Evolutionary conservation across 2,113 vertebrate genomes (phyloP).

Genomic region (Xiphorhynchus elegans): DNA sequence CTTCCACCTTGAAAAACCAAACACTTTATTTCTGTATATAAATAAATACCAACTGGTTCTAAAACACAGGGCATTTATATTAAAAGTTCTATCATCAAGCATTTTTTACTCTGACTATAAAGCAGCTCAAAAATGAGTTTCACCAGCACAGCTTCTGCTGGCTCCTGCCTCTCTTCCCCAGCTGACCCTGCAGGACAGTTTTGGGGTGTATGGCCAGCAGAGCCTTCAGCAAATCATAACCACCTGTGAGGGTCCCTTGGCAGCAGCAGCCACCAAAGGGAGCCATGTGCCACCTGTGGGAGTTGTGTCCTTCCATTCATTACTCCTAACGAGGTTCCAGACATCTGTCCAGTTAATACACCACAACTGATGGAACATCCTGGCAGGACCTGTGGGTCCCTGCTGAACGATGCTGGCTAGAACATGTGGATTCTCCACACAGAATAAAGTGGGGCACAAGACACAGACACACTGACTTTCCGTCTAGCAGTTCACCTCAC

Average conservation of each 20-base stretch:
- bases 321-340: neutral
- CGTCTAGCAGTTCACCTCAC: neutral
- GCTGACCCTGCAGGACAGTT: accelerated
- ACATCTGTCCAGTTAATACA: too few relatives aligned
- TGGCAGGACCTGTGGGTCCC: neutral
- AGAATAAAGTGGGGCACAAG: neutral
- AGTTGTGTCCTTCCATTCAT: neutral
- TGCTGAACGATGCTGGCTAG: neutral
- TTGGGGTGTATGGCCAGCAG: too few relatives aligned
- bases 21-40: neutral
- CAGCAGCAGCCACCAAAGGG: too few relatives aligned
- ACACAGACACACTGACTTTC: too few relatives aligned
- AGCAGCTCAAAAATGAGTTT: neutral
- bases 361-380: neutral
- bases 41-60: neutral
- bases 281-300: neutral
- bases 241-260: accelerated
- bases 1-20: neutral
- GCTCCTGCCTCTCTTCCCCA: neutral
- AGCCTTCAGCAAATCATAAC: neutral
- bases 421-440: accelerated
- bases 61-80: neutral
- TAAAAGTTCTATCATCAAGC: neutral
- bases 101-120: neutral
- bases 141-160: neutral